Evolutionary conservation across 2,113 vertebrate species (phyloP).

Genomic region (Platichthys flesus): DNA sequence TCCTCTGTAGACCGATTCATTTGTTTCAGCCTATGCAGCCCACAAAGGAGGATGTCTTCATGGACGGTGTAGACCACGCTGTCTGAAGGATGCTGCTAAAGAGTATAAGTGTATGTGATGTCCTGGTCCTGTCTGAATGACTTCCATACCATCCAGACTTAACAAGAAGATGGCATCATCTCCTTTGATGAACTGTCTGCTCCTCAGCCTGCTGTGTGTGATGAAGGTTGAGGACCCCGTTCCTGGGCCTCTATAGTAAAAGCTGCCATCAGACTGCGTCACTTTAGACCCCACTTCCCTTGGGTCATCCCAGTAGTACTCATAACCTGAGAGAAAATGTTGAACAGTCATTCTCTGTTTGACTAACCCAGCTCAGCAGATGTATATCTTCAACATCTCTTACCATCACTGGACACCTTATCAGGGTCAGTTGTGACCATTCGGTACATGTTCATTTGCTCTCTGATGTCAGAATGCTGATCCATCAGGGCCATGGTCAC

Average conservation of each 20-base stretch:
- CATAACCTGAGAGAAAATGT: constrained; percentile 13
- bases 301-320: constrained; percentile 87
- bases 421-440: constrained; percentile 88
- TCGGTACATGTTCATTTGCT: constrained; percentile 87
- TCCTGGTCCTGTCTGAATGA: constrained; percentile 41
- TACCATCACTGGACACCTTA: constrained; percentile 72
- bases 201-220: constrained; percentile 83
- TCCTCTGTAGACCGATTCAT: too few species aligned
- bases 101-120: too few species aligned
- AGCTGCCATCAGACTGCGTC: constrained; percentile 82
- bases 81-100: too few species aligned
- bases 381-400: constrained; percentile 20
- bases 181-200: constrained; percentile 88
- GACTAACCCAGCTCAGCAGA: too few species aligned
- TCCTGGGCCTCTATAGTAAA: constrained; percentile 79
- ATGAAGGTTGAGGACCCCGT: constrained; percentile 81
- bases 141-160: constrained; percentile 82
- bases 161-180: constrained; percentile 84
- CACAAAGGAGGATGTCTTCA: too few species aligned
- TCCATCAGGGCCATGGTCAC: constrained; percentile 87
- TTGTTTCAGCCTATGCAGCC: too few species aligned
- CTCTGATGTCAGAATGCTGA: constrained; percentile 89
- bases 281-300: constrained; percentile 81
- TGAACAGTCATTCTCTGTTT: background rate
- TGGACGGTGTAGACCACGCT: too few species aligned